Conservation (phyloP, 23 tunicate genomes). For the Styela clava region DNA sequence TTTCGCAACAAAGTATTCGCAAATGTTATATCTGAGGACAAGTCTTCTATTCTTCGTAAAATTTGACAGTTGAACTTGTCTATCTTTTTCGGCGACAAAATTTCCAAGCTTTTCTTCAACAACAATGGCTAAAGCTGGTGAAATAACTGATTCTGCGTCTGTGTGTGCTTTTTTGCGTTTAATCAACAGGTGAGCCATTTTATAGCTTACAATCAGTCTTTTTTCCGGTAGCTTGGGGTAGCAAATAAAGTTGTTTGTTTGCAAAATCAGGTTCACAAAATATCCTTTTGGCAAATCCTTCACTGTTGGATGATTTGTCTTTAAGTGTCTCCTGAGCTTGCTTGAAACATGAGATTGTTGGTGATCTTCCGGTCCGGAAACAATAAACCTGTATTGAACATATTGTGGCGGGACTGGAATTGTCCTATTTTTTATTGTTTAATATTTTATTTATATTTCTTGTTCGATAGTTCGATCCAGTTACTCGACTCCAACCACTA, state of each 20-base stretch:
- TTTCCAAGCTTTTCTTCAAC: conserved; percentile 58
- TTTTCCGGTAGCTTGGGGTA: conserved; percentile 73
- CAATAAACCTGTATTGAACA: conserved; percentile 53
- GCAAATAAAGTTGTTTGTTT: conserved; percentile 52
- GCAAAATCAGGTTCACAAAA: conserved; percentile 58
- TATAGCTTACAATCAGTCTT: conserved; percentile 51
- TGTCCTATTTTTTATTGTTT: too few species aligned
- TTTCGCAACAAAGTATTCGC: conserved; percentile 52
- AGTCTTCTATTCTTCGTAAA: conserved; percentile 44
- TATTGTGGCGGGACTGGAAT: too few species aligned
- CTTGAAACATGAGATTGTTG: conserved; percentile 73
- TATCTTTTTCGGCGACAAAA: conserved; percentile 53
- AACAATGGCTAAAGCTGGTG: conserved; percentile 61
- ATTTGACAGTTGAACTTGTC: conserved; percentile 22
- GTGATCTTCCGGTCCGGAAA: conserved; percentile 45
- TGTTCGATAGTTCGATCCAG: too few species aligned
- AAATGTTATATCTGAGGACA: conserved; percentile 50
- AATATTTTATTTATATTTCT: too few species aligned
- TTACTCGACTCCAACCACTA: too few species aligned
- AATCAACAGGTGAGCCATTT: conserved; percentile 60
- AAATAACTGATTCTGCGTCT: conserved; percentile 63
- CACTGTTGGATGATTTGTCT: conserved; percentile 55
- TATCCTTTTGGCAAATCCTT: conserved; percentile 47
- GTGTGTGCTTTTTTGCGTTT: conserved; percentile 69
- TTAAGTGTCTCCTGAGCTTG: conserved; percentile 55